These are phyloP conservation scores for Xyliphius kryptos DNA, from an alignment of 2,113 vertebrate genomes.

Conservation along the genomic window DNA sequence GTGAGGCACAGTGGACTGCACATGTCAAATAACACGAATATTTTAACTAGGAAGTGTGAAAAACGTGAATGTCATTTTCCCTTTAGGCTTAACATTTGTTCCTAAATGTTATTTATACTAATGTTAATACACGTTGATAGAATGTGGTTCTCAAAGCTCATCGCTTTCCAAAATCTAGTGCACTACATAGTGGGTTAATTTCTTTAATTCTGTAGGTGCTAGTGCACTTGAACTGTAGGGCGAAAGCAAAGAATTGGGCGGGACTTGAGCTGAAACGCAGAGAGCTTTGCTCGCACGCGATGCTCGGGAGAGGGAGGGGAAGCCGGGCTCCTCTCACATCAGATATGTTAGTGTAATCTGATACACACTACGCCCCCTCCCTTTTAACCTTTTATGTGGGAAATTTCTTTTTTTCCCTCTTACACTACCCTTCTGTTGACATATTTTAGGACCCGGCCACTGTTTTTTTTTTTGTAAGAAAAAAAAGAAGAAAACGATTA, in stretches of 20 bases:
- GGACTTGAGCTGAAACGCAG: conserved; percentile 56
- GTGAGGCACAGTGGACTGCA: too few species aligned
- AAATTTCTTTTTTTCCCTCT: neutral
- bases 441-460: conserved; percentile 18
- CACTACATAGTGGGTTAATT: neutral
- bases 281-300: conserved; percentile 68
- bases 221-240: conserved; percentile 12
- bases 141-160: neutral
- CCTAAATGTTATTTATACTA: neutral
- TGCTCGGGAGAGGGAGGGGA: conserved; percentile 56
- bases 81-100: neutral
- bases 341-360: conserved; percentile 63
- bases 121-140: neutral
- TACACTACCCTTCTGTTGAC: conserved; percentile 15
- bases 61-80: neutral
- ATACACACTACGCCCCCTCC: conserved; percentile 38
- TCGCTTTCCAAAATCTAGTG: neutral
- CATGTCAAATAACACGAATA: too few species aligned
- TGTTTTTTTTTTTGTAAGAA: neutral
- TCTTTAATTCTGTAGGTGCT: neutral
- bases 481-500: neutral
- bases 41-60: too few species aligned
- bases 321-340: conserved; percentile 33
- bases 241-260: conserved; percentile 29
- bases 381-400: conserved; percentile 25